A percentile compares a stretch with the other conserved stretches of the same genome.
These are phyloP conservation scores for Darevskia mixta DNA, from an alignment of 2,797 vertebrate genomes.

Conservation along the genomic window DNA sequence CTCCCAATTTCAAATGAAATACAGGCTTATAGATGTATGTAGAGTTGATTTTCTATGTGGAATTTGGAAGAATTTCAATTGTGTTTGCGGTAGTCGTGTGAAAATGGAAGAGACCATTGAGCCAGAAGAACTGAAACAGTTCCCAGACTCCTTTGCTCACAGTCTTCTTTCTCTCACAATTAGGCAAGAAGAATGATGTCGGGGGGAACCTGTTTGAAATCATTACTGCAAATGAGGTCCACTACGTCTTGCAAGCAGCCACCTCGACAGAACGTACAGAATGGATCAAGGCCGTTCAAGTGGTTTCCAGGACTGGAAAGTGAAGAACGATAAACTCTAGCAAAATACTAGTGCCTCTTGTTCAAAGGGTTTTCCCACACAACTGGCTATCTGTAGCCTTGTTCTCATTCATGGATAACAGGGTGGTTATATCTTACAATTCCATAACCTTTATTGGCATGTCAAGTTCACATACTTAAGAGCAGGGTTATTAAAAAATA, in stretches of 20 bases:
- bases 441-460: no score
- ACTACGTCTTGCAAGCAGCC: conserved; percentile 93
- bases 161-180: conserved; percentile 33
- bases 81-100: background rate
- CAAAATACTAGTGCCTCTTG: background rate
- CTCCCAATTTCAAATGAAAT: background rate
- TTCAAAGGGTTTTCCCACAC: background rate
- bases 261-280: conserved; percentile 89
- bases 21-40: background rate
- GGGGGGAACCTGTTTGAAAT: conserved; percentile 96
- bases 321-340: conserved; percentile 70
- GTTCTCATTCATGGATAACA: background rate
- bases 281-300: conserved; percentile 95
- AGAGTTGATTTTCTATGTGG: background rate
- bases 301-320: conserved; percentile 90
- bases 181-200: conserved; percentile 88
- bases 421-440: background rate
- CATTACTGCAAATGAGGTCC: conserved; percentile 92
- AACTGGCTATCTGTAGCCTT: background rate
- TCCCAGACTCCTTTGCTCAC: background rate
- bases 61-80: background rate
- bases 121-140: background rate
- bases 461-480: no score
- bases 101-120: conserved; percentile 30
- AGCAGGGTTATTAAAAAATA: no score